Conservation (phyloP, 1,140 invertebrate genomes). For the Euschistus heros region DNA sequence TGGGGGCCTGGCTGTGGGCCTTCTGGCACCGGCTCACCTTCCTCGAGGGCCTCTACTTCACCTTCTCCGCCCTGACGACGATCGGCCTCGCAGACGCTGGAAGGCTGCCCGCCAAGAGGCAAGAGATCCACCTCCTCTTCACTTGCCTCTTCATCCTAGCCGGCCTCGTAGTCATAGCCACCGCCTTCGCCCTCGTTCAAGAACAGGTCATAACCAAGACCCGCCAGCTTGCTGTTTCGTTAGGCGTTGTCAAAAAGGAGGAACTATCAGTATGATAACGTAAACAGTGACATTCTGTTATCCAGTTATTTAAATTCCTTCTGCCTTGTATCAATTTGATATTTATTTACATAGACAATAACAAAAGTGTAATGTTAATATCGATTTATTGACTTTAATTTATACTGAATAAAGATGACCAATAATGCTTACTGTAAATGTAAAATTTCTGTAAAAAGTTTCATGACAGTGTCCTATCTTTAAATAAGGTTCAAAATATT, state of each 20-base stretch:
- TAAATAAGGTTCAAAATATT: too few species aligned
- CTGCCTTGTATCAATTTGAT: too few species aligned
- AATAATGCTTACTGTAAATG: too few species aligned
- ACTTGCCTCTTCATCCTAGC: constrained; percentile 78
- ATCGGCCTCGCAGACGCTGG: constrained; percentile 77
- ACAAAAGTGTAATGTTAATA: too few species aligned
- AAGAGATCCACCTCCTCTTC: constrained; percentile 49
- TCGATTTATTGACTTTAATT: too few species aligned
- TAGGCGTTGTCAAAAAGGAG: constrained; percentile 38
- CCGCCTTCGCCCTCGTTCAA: constrained; percentile 86
- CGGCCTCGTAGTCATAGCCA: constrained; percentile 79
- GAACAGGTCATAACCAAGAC: constrained; percentile 73
- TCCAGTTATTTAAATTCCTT: too few species aligned
- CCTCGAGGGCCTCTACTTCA: constrained; percentile 75
- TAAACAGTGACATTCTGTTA: too few species aligned
- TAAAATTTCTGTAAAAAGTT: too few species aligned
- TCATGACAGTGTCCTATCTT: too few species aligned
- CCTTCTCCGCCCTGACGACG: constrained; percentile 76
- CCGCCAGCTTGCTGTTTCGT: constrained; percentile 49
- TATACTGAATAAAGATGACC: too few species aligned
- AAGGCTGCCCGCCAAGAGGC: constrained; percentile 43
- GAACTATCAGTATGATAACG: constrained; percentile 23
- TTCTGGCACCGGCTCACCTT: constrained; percentile 66
- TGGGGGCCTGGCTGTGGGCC: constrained; percentile 60
- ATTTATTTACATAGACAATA: too few species aligned